Conservation (phyloP, 2,797 vertebrate genomes). For the Malacoctenus gilli region DNA sequence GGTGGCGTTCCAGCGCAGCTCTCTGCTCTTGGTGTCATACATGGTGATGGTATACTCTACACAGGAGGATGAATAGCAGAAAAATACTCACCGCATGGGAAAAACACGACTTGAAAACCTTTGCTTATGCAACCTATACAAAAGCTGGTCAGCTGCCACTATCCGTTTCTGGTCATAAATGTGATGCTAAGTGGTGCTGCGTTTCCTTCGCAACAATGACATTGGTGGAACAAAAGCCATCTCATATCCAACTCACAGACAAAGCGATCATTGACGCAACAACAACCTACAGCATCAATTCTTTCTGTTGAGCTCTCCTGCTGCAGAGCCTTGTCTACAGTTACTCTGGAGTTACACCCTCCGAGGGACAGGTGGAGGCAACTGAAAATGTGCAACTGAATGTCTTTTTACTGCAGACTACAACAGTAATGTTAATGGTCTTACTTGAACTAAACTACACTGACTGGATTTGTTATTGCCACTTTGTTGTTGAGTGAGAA, state of each 20-base stretch:
- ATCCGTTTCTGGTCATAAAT: constrained; percentile 1
- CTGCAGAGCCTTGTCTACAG: constrained; percentile 3
- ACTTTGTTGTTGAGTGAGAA: too few relatives aligned
- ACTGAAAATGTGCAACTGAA: neutral
- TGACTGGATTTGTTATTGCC: too few relatives aligned
- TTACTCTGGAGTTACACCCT: constrained; percentile 2
- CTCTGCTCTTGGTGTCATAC: constrained; percentile 97
- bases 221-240: neutral
- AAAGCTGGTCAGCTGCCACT: too few relatives aligned
- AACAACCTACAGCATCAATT: constrained; percentile 11
- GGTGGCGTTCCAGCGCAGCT: constrained; percentile 97
- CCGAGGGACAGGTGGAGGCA: neutral
- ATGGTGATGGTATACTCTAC: constrained; percentile 98
- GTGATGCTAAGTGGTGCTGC: constrained; percentile 2
- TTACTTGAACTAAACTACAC: too few relatives aligned
- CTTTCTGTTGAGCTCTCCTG: constrained; percentile 2
- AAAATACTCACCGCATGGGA: neutral
- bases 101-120: neutral
- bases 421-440: too few relatives aligned
- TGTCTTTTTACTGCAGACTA: too few relatives aligned
- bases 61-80: constrained; percentile 32
- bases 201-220: constrained; percentile 14
- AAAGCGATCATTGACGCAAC: constrained; percentile 28
- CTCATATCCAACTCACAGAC: neutral
- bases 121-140: constrained; percentile 17